phyloP scores from a whole-genome alignment of 2,888 invertebrate species.

The Athetis lepigone region DNA sequence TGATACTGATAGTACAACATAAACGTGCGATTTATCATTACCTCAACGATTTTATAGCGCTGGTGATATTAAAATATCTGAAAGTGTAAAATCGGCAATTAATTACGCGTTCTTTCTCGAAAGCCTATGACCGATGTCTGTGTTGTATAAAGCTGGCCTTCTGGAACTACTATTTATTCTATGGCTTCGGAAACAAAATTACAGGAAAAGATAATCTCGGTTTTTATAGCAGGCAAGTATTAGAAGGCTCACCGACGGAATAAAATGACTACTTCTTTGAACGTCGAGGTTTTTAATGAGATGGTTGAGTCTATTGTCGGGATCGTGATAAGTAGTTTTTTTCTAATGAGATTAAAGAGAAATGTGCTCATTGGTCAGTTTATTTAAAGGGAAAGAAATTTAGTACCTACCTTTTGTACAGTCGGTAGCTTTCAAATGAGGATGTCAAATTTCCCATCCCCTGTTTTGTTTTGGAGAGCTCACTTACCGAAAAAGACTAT shows the following conservation, averaged over 20 bases:
- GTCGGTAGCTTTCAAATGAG: neutral
- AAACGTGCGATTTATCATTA: no score
- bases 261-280: conserved; percentile 61
- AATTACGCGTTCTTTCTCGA: no score
- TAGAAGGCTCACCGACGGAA: conserved; percentile 62
- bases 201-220: conserved; percentile 73
- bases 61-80: no score
- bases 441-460: no score
- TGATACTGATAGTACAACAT: no score
- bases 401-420: neutral
- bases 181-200: conserved; percentile 63
- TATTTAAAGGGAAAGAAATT: no score
- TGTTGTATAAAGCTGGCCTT: neutral
- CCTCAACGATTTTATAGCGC: no score
- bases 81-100: no score
- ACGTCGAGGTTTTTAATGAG: conserved; percentile 45
- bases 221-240: conserved; percentile 71
- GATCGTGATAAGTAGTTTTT: conserved; percentile 13
- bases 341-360: neutral
- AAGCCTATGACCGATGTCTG: no score
- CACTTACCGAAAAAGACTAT: no score
- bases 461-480: no score
- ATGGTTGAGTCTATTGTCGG: conserved; percentile 37
- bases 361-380: neutral
- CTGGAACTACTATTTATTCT: neutral